Base-by-base conservation (phyloP, 2,888 invertebrate species). In the Orthonychiurus folsomi region DNA sequence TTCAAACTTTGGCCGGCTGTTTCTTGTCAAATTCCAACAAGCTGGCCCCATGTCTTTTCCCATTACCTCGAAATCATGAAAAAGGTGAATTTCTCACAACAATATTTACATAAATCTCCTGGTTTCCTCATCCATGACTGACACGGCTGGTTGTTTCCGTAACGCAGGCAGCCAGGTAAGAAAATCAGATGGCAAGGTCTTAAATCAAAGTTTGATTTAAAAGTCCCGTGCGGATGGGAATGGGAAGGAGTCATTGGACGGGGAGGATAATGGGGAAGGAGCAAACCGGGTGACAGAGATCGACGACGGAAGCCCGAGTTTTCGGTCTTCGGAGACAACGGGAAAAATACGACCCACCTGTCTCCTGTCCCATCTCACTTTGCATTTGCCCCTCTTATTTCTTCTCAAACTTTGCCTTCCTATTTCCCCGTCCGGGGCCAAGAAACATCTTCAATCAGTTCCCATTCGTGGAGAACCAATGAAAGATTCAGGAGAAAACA, bases 131-230 rank as follows among this genome's bases (percentile, higher is more conserved):
- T n/a, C n/a, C n/a, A n/a, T n/a, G n/a, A n/a, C n/a, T n/a, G n/a
- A n/a, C n/a, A n/a, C n/a, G n/a, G n/a, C n/a, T n/a, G n/a, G n/a
- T n/a, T n/a, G n/a, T n/a, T n/a, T n/a, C n/a, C n/a, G n/a, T n/a
- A n/a, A n/a, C n/a, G n/a, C n/a, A n/a, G n/a, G n/a, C n/a, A n/a
- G n/a, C n/a, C n/a, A n/a, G n/a, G n/a, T n/a, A n/a, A n/a, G n/a
- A n/a, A n/a, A n/a, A n/a, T n/a, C n/a, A n/a, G n/a, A n/a, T n/a
- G n/a, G n/a, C n/a, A 37, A 37, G 37, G 37, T 15, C 37, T 37
- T 37, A 37, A 37, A 37, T 37, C 37, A 37, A 37, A 37, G 37
- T 37, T 37, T 37, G 37, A 37, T 37, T 37, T 37, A 37, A 37
- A 15, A 37, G 37, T 37, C 37, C 37, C 37, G 37, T n/a, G 15